Base-by-base conservation (phyloP, 2,797 vertebrate species). In the Enteromius thamalakanensis region DNA sequence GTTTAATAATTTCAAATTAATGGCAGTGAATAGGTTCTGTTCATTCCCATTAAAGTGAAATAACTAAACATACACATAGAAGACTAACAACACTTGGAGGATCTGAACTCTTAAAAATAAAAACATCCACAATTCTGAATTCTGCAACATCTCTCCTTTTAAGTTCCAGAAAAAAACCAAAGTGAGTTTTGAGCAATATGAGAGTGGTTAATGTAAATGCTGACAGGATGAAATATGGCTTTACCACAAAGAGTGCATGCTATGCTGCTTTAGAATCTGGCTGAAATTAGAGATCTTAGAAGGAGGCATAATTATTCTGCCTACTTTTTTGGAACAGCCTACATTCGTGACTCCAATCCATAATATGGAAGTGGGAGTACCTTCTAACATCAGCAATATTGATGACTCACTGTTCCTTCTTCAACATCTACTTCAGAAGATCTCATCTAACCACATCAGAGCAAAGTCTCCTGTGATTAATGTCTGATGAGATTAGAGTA, bases 361-460 rank as follows among this genome's bases (percentile, higher is more conserved):
- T 70, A 71, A 60, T 45, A 32, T 5, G n/a, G 3, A 17, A 29
- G 49, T 58, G 23, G 37, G 40, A 60, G 29, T 62, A 55, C 37
- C 74, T 84, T 62, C n/a, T 65, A 74, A 32, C 58, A 51, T 58
- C 58, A n/a, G 58, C 70, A 40, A 34, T 72, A 65, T 71, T 23
- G 37, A 82, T 64, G 45, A 72, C 80, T 53, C 0, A 12, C 60
- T 55, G n/a, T 80, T 74, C 40, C 34, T 93, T 91, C 91, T 93
- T 92, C 86, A 84, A 84, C 87, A 86, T 79, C 87, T 45, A n/a
- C 53, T 80, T 80, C 12, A 45, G 26, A 17, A n/a, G 5, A 58
- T 45, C 67, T 42, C 79, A 62, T 71, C 19, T 17, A 70, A 55
- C 42, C 11, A 21, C 21, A 29, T 47, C 65, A 70, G 1, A 34